phyloP scores from a whole-genome alignment of 2,888 invertebrate species.

The Tridacna crocea region DNA sequence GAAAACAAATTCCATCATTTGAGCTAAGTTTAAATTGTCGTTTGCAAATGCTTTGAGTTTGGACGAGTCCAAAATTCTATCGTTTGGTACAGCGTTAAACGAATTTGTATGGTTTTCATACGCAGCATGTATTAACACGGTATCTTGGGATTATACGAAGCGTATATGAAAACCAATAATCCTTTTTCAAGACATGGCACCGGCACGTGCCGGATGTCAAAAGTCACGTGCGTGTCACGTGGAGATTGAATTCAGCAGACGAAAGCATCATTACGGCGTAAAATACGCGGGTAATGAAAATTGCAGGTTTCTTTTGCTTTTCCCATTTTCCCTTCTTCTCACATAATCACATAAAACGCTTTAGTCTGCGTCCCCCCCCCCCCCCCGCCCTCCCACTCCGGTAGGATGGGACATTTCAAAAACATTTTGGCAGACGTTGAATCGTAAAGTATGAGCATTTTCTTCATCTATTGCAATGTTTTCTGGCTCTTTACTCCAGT shows the following conservation, averaged over 20 bases:
- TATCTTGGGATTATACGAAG: conserved; percentile 54
- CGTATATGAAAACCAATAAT: conserved; percentile 64
- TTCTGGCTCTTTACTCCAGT: too few relatives aligned
- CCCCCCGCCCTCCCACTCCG: too few relatives aligned
- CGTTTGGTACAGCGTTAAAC: too few relatives aligned
- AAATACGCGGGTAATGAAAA: conserved; percentile 64
- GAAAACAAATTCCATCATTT: too few relatives aligned
- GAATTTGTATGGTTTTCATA: background rate
- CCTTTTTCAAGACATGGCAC: conserved; percentile 45
- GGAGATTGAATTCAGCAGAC: conserved; percentile 56
- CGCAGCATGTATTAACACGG: conserved; percentile 47
- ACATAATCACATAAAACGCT: background rate
- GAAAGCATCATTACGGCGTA: conserved; percentile 57
- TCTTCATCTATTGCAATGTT: too few relatives aligned
- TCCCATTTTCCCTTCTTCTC: background rate
- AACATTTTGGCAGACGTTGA: too few relatives aligned
- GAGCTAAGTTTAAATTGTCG: too few relatives aligned
- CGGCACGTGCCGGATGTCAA: conserved; percentile 58
- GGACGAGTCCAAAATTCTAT: too few relatives aligned
- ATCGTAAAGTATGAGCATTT: too few relatives aligned
- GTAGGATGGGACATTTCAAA: too few relatives aligned
- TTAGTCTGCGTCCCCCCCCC: background rate
- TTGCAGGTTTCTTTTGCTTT: conserved; percentile 34
- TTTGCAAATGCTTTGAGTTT: too few relatives aligned
- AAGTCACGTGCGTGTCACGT: conserved; percentile 57